These are phyloP conservation scores for Serranus cabrilla DNA, from an alignment of 2,797 vertebrate species.

Conservation along the genomic window DNA sequence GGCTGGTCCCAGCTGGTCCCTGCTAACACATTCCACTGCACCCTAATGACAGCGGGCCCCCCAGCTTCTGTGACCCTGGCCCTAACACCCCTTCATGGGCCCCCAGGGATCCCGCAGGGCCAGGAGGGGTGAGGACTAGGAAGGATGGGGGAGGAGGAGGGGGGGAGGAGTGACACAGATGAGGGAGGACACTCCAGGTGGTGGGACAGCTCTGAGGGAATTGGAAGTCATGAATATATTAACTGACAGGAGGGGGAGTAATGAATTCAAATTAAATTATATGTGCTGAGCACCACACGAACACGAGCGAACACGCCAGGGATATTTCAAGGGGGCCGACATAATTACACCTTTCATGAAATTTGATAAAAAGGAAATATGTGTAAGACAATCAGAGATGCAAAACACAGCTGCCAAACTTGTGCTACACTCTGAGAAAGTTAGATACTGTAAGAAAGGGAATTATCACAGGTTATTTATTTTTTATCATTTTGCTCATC, in stretches of 20 bases:
- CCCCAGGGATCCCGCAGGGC: slow-evolving; percentile 83
- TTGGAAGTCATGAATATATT: slow-evolving; percentile 93
- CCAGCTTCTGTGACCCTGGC: slow-evolving; percentile 83
- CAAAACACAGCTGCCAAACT: slow-evolving; percentile 71
- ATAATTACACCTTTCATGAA: slow-evolving; percentile 88
- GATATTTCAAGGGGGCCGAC: slow-evolving; percentile 86
- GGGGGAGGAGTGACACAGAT: slow-evolving; percentile 87
- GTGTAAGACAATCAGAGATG: slow-evolving; percentile 80
- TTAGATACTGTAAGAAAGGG: slow-evolving; percentile 47
- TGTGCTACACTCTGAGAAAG: slow-evolving; percentile 59
- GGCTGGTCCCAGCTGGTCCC: slow-evolving; percentile 88
- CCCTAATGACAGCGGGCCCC: slow-evolving; percentile 88
- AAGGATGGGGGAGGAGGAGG: slow-evolving; percentile 47
- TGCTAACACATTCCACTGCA: slow-evolving; percentile 90
- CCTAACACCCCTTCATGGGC: slow-evolving; percentile 87
- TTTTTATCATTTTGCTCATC: not conserved
- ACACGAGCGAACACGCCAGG: slow-evolving; percentile 77
- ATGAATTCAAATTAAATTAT: slow-evolving; percentile 93
- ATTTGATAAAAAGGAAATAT: slow-evolving; percentile 82
- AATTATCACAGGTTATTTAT: slow-evolving; percentile 36
- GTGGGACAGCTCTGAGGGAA: slow-evolving; percentile 88
- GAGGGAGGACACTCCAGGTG: slow-evolving; percentile 91
- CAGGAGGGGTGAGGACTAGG: slow-evolving; percentile 76
- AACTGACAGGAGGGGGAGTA: slow-evolving; percentile 88
- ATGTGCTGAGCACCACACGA: slow-evolving; percentile 84